phyloP scores from a whole-genome alignment of 2,113 vertebrate genomes.

The Glaucidium brasilianum region DNA sequence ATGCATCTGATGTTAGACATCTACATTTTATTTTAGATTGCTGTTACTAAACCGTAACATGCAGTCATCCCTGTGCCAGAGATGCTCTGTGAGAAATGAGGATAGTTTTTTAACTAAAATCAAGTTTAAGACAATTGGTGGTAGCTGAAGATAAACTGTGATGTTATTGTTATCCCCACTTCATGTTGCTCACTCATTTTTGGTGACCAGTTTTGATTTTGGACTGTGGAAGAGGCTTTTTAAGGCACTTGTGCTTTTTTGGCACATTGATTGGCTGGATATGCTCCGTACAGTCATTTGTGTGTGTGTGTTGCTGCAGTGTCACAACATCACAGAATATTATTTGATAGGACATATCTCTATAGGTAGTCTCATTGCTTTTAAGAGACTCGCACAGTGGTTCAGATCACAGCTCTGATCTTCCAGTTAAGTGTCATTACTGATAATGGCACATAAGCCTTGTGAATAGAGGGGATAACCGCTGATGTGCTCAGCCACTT shows the following conservation, averaged over 20 bases:
- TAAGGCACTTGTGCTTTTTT: background rate
- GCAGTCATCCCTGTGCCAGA: background rate
- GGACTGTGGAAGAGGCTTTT: rapidly evolving
- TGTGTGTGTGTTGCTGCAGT: background rate
- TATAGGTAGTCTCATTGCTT: background rate
- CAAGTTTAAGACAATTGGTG: background rate
- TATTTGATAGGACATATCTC: background rate
- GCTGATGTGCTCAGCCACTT: background rate
- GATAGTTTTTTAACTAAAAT: background rate
- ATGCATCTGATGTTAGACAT: too few species aligned
- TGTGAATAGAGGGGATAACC: background rate
- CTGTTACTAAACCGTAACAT: background rate
- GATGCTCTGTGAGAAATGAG: background rate
- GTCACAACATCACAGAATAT: background rate
- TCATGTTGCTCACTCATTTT: background rate
- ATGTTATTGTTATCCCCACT: background rate
- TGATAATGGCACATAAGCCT: background rate
- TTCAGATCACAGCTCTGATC: background rate
- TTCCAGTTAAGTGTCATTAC: background rate
- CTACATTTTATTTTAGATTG: background rate
- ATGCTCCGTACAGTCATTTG: rapidly evolving
- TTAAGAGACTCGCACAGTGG: background rate
- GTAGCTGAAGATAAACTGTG: background rate
- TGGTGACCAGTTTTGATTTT: background rate
- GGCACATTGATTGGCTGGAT: rapidly evolving